Evolutionary conservation across 2,888 invertebrate species (phyloP), one percentile per base, ranked within the genome.

Genomic region (Gnatocerus cornutus): DNA sequence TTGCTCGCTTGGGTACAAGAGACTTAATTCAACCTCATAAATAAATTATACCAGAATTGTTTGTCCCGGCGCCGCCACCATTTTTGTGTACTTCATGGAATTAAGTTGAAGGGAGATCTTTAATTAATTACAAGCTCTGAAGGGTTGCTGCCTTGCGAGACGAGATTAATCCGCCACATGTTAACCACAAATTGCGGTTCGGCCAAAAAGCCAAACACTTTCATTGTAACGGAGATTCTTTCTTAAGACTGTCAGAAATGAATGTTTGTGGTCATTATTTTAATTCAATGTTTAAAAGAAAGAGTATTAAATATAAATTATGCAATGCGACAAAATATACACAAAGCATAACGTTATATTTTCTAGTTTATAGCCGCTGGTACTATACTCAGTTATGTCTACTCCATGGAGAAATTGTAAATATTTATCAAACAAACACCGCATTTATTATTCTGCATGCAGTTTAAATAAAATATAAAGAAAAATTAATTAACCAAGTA

Each of bases 11-110:
- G 9, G 2, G 37, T 37, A 37, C 37, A 37, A 37, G 1, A 6
- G 3, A 10, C 43, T 43, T 39, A 9, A 39, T 46, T 46, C 16
- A 16, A 16, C 27, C 4, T 48, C 27, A 52, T 33, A 30, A 52
- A 52, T 52, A 52, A 52, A 13, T 30, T 7, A 13, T 8, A 52
- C 12, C 4, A 30, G 13, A 30, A n/a, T 21, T 8, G 33, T 48
- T 13, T 52, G 52, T 52, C 52, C 52, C 52, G 52, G 52, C 52
- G 52, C 52, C 29, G 12, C 52, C 52, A 52, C 52, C 52, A 52
- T 29, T 52, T 52, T 52, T 52, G 52, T 1, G 12, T 8, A 30
- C 33, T 10, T 48, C 7, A 48, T 13, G 37, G 37, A 37, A 37
- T 37, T 37, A 48, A 6, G 14, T 43, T 43, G 6, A 43, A 10